A percentile compares a stretch with the other conserved stretches of the same genome.
Evolutionary conservation across 1,140 invertebrate genomes (phyloP).

Genomic region (Orchestia grillus): DNA sequence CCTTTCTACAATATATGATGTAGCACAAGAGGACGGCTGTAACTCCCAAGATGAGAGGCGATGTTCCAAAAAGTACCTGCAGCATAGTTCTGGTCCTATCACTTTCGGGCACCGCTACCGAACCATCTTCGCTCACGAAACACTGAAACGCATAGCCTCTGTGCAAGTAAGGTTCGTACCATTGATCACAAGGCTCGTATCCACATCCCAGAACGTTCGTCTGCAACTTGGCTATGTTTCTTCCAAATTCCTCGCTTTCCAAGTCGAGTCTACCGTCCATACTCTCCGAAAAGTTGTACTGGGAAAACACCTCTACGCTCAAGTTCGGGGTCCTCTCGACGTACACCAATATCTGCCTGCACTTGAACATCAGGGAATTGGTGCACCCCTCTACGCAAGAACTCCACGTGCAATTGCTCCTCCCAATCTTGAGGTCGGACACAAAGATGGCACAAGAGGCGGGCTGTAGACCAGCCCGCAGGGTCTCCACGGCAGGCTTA

Average conservation of each 20-base stretch:
- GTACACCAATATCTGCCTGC: constrained; percentile 59
- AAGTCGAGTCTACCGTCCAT: background rate
- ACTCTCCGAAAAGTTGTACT: background rate
- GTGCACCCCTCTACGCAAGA: constrained; percentile 61
- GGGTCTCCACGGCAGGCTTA: constrained; percentile 47
- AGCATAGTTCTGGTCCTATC: background rate
- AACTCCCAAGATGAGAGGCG: constrained; percentile 52
- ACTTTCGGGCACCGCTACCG: constrained; percentile 49
- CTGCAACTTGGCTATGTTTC: constrained; percentile 16
- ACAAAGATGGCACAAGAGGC: constrained; percentile 52
- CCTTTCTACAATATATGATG: constrained; percentile 58
- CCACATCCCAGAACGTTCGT: constrained; percentile 59
- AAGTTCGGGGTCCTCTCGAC: background rate
- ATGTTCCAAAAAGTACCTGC: constrained; percentile 53
- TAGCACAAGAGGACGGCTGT: constrained; percentile 53
- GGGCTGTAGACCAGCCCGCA: constrained; percentile 56
- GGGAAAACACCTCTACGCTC: background rate
- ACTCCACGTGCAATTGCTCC: constrained; percentile 60
- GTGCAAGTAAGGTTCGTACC: constrained; percentile 39
- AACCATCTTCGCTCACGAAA: constrained; percentile 57
- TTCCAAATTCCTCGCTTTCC: background rate
- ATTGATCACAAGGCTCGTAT: constrained; percentile 57
- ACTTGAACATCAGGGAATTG: background rate
- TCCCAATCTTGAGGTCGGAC: background rate
- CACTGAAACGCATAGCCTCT: constrained; percentile 57